A percentile compares a stretch with the other conserved stretches of the same genome.
Evolutionary conservation across 2,888 invertebrate genomes (phyloP).

Genomic region (Ligdia adustata): DNA sequence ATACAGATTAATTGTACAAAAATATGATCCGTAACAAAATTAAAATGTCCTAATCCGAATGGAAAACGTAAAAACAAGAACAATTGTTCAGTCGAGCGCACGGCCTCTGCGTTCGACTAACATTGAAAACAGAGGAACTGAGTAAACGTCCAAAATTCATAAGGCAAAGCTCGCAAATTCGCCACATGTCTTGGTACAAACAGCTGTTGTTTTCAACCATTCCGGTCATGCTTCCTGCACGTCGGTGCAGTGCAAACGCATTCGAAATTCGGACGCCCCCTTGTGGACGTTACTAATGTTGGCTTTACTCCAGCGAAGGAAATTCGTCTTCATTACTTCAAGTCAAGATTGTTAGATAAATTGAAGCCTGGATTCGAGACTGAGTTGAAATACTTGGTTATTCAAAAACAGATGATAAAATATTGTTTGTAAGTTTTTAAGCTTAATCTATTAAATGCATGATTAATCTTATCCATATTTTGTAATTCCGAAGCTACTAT

Average conservation of each 20-base stretch:
- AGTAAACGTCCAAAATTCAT: slow-evolving; percentile 14
- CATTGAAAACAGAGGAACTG: neutral
- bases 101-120: neutral
- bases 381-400: no score
- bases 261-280: slow-evolving; percentile 29
- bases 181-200: slow-evolving; percentile 17
- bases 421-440: no score
- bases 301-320: slow-evolving; percentile 32
- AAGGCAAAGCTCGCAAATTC: slow-evolving; percentile 16
- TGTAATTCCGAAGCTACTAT: no score
- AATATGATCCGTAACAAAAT: no score
- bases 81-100: no score
- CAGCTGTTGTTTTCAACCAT: slow-evolving; percentile 28
- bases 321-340: slow-evolving; percentile 19
- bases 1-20: no score
- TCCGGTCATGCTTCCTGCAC: slow-evolving; percentile 23
- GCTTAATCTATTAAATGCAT: no score
- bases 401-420: no score
- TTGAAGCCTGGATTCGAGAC: neutral
- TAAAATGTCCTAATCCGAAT: no score
- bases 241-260: slow-evolving; percentile 29
- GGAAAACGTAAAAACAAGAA: no score
- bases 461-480: no score
- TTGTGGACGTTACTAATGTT: slow-evolving; percentile 36
- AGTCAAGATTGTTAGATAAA: slow-evolving; percentile 4